phyloP scores from a whole-genome alignment of 2,797 vertebrate genomes.

The Bucorvus abyssinicus region DNA sequence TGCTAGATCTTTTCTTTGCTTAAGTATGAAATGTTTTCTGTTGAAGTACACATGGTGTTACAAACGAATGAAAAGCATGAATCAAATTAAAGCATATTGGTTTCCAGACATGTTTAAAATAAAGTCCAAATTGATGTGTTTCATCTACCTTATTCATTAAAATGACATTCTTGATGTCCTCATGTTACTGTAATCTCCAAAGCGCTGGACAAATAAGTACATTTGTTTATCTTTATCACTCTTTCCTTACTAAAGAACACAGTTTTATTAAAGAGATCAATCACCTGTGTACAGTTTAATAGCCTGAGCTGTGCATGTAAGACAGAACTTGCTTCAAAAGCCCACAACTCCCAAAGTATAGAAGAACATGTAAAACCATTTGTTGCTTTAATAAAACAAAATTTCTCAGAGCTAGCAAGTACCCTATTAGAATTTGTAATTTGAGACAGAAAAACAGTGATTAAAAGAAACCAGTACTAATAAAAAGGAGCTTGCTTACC shows the following conservation, averaged over 20 bases:
- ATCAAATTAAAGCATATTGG: conserved; percentile 65
- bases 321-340: conserved; percentile 55
- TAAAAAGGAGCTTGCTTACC: conserved; percentile 49
- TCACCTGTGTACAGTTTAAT: conserved; percentile 78
- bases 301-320: conserved; percentile 60
- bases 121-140: conserved; percentile 76
- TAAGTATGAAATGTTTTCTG: conserved; percentile 44
- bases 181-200: conserved; percentile 71
- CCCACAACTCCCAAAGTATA: conserved; percentile 59
- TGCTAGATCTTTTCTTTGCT: not conserved
- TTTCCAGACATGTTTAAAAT: conserved; percentile 57
- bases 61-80: conserved; percentile 72
- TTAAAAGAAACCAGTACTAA: conserved; percentile 43
- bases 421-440: conserved; percentile 53
- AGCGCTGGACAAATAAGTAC: conserved; percentile 76
- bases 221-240: conserved; percentile 80
- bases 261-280: conserved; percentile 85
- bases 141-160: conserved; percentile 79
- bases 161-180: conserved; percentile 69
- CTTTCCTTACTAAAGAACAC: conserved; percentile 77
- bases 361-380: conserved; percentile 53
- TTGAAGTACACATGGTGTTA: conserved; percentile 59
- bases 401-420: conserved; percentile 39
- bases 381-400: conserved; percentile 63
- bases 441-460: conserved; percentile 38